These are phyloP conservation scores for Takifugu bimaculatus DNA, from an alignment of 2,113 vertebrate species.

Conservation along the genomic window DNA sequence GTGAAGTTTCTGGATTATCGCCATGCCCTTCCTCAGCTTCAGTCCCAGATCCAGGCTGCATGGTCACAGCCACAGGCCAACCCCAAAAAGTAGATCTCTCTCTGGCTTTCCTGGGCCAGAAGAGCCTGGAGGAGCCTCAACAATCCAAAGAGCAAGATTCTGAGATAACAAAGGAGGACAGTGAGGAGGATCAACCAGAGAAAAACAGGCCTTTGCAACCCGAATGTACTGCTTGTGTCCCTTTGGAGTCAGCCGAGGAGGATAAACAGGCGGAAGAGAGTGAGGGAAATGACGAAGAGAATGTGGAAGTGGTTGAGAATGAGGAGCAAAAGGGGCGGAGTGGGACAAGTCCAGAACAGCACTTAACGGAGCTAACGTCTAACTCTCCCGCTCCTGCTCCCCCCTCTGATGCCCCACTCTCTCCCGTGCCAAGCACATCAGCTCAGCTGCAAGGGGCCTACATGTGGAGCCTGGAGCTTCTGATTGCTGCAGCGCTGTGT, in stretches of 20 bases:
- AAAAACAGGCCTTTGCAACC: conserved; percentile 24
- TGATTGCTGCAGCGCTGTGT: conserved; percentile 85
- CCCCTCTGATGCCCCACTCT: conserved; percentile 3
- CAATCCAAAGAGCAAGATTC: conserved; percentile 49
- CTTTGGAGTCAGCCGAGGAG: conserved; percentile 20
- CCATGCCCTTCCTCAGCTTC: conserved; percentile 42
- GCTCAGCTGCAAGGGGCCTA: conserved; percentile 69
- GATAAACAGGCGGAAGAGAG: conserved; percentile 10
- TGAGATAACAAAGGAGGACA: conserved; percentile 43
- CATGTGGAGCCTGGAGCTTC: conserved; percentile 83
- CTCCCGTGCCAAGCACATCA: conserved; percentile 12
- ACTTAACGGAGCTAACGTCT: conserved; percentile 1
- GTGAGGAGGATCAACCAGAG: conserved; percentile 27
- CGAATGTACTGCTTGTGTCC: conserved; percentile 48
- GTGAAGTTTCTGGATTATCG: conserved; percentile 34
- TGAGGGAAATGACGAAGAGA: conserved; percentile 21
- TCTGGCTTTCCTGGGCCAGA: conserved; percentile 39
- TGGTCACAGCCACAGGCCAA: conserved; percentile 38
- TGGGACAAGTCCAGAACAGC: conserved; percentile 5
- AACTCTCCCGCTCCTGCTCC: conserved; percentile 16
- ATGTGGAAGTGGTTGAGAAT: conserved; percentile 46
- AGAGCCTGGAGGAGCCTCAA: conserved; percentile 48
- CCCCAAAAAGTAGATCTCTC: conserved; percentile 48
- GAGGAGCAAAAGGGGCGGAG: conserved; percentile 25
- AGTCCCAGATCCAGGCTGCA: conserved; percentile 34